These are phyloP conservation scores for Cataglyphis cursor DNA, from an alignment of 2,888 invertebrate genomes.

Conservation along the genomic window DNA sequence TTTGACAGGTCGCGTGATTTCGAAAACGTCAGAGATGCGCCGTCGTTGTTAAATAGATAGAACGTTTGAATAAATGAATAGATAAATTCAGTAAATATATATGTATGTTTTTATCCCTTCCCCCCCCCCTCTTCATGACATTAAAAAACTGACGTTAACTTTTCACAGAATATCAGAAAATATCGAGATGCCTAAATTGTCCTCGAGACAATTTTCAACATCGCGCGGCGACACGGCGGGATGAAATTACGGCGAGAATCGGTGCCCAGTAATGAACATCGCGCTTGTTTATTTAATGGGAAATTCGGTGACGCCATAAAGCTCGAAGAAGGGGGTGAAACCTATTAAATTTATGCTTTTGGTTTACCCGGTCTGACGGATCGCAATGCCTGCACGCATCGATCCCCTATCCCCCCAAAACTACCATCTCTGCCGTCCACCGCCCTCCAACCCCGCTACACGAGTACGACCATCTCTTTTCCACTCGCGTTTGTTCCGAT, in stretches of 20 bases:
- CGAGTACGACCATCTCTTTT: slow-evolving; percentile 46
- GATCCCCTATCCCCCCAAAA: slow-evolving; percentile 58
- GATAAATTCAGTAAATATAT: not conserved
- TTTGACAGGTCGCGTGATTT: not conserved
- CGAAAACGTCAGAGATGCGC: not conserved
- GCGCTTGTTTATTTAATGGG: slow-evolving; percentile 87
- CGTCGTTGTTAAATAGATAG: not conserved
- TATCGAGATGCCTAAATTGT: slow-evolving; percentile 11
- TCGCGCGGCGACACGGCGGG: slow-evolving; percentile 65
- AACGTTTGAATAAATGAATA: not conserved
- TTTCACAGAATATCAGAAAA: not conserved
- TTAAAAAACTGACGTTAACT: not conserved
- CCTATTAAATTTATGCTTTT: slow-evolving; percentile 86
- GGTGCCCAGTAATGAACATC: slow-evolving; percentile 84
- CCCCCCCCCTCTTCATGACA: too few species aligned
- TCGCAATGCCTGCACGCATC: slow-evolving; percentile 84
- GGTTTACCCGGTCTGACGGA: slow-evolving; percentile 87
- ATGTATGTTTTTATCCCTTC: too few species aligned
- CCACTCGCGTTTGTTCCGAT: slow-evolving; percentile 29
- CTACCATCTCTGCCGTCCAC: slow-evolving; percentile 69
- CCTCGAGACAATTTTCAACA: slow-evolving; percentile 44
- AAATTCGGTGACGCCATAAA: slow-evolving; percentile 87
- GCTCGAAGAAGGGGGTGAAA: slow-evolving; percentile 84
- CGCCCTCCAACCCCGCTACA: slow-evolving; percentile 53
- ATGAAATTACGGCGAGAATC: slow-evolving; percentile 68